phyloP scores from a whole-genome alignment of 2,113 vertebrate species.

The Eurypyga helias region DNA sequence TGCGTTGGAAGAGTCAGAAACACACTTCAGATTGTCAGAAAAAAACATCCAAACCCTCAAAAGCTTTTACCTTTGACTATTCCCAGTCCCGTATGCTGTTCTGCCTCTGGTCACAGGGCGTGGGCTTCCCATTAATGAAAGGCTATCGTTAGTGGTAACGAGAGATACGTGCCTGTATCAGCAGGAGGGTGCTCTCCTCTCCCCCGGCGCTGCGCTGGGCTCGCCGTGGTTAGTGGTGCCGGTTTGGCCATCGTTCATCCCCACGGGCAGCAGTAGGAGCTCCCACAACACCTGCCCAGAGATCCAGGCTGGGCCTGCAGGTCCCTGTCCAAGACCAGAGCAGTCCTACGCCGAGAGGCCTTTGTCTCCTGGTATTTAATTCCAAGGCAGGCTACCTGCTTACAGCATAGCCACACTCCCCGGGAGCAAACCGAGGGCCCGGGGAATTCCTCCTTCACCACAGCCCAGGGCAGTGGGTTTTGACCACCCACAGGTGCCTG shows the following conservation, averaged over 20 bases:
- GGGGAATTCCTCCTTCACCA: background rate
- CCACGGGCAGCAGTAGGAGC: fast-evolving
- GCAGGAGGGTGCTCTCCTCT: background rate
- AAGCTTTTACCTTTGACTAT: background rate
- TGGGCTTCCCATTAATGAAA: background rate
- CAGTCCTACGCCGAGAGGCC: no score
- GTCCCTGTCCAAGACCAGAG: background rate
- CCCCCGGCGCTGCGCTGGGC: fast-evolving
- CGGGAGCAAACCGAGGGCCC: background rate
- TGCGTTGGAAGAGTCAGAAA: background rate
- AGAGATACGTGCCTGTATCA: background rate
- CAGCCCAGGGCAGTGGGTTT: background rate
- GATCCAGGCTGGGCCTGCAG: background rate
- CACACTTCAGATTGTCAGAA: background rate
- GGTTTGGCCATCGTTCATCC: fast-evolving
- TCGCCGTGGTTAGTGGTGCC: fast-evolving
- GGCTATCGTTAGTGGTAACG: background rate
- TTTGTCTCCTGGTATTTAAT: background rate
- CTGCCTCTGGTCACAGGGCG: background rate
- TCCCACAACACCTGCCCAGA: background rate
- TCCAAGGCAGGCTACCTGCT: no score
- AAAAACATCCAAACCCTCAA: background rate
- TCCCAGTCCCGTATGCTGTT: fast-evolving
- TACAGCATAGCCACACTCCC: background rate
- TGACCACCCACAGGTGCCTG: background rate